Evolutionary conservation across 1,140 invertebrate genomes (phyloP), one percentile per base, ranked within the genome.

Genomic region (Archivesica marissinica): DNA sequence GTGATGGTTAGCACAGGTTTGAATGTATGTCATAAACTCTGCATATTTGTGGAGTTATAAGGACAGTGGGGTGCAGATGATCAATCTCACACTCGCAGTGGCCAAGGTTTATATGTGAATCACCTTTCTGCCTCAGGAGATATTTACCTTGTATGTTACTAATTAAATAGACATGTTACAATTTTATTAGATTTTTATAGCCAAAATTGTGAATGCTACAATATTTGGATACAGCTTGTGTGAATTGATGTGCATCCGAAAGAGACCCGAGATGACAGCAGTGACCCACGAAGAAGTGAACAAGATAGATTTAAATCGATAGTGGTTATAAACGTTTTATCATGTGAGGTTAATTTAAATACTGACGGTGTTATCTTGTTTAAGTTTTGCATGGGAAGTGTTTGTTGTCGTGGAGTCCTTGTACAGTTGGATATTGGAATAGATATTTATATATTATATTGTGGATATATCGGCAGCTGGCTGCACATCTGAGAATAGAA

Each of bases 401-500:
- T n/a, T n/a, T 35, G 25, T 25, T 64, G 38, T 35, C 17, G 28
- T 64, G 20, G 2, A 64, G 13, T 35, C 30, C 38, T 64, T 52
- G 15, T 2, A 33, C 38, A 64, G 9, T 64, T 0, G 15, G 30
- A 17, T 64, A 33, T 35, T 17, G n/a, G 30, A 64, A 33, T 64
- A 64, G 59, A 64, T 64, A 64, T 64, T 64, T 64, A 64, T n/a
- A n/a, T n/a, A n/a, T n/a, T n/a, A n/a, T 64, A 64, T 64, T 64
- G 30, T 20, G 33, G 59, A 15, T 64, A 35, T 64, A 64, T 64
- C 59, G n/a, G 30, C n/a, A 35, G 59, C 38, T 64, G 59, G n/a
- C 30, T n/a, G 25, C 59, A n/a, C 13, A 35, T 64, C 59, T 6
- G 28, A 64, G 59, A 35, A 64, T 64, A 64, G 59, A n/a, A n/a